Percentiles rank a stretch among this genome's conserved stretches.
Conservation (phyloP, 2,888 invertebrate species). For the Drosophila niveifrons region DNA sequence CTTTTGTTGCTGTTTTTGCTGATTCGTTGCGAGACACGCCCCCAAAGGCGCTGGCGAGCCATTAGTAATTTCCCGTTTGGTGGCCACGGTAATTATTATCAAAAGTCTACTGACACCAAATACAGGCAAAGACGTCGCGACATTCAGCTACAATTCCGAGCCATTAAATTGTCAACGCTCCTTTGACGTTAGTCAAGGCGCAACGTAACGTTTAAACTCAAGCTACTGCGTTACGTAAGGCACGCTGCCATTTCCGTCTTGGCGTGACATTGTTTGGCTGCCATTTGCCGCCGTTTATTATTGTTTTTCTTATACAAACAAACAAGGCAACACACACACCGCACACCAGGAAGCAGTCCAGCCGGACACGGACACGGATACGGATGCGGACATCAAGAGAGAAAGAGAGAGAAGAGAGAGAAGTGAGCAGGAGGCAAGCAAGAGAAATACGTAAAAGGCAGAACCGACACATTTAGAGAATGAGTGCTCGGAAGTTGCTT, state of each 20-base stretch:
- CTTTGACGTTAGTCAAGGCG: conserved; percentile 1
- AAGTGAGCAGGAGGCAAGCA: background rate
- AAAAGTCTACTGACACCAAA: conserved; percentile 56
- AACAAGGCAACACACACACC: conserved; percentile 34
- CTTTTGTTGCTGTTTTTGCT: background rate
- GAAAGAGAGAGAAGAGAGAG: too few species aligned
- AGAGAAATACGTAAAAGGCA: conserved; percentile 33
- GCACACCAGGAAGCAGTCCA: conserved; percentile 34
- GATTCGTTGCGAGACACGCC: conserved; percentile 5
- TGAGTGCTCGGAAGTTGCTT: conserved; percentile 39
- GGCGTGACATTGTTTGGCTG: conserved; percentile 70
- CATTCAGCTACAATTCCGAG: conserved; percentile 13
- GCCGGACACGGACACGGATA: conserved; percentile 20
- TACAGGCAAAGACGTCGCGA: background rate
- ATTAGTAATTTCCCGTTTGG: conserved; percentile 57
- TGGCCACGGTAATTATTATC: conserved; percentile 54
- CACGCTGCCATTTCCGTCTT: conserved; percentile 54
- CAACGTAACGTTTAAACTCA: conserved; percentile 10
- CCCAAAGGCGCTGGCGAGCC: conserved; percentile 19
- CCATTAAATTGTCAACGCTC: conserved; percentile 57
- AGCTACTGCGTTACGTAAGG: conserved; percentile 7
- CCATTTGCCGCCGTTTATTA: conserved; percentile 60
- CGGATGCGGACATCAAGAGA: conserved; percentile 4
- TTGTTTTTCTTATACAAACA: conserved; percentile 53
- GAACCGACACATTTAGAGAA: conserved; percentile 12